These are phyloP conservation scores for Hoplodrina blanda DNA, from an alignment of 2,888 invertebrate genomes.

Conservation along the genomic window DNA sequence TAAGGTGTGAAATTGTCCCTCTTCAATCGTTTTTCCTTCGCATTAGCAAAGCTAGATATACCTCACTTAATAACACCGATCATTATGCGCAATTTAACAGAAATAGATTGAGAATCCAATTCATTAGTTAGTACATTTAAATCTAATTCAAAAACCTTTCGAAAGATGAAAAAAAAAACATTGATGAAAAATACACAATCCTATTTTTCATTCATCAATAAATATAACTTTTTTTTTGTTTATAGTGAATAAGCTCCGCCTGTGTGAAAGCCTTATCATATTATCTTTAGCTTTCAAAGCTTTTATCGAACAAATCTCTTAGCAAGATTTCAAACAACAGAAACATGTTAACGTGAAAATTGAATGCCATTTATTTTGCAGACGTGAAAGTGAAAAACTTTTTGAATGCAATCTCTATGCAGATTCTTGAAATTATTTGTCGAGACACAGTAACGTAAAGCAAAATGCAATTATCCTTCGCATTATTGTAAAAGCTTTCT, in stretches of 20 bases:
- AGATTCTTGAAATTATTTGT: slow-evolving; percentile 44
- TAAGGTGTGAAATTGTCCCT: not conserved
- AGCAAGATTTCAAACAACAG: slow-evolving; percentile 38
- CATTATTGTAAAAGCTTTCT: slow-evolving; percentile 63
- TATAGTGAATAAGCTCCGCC: slow-evolving; percentile 25
- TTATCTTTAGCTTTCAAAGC: slow-evolving; percentile 36
- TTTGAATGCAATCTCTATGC: slow-evolving; percentile 14
- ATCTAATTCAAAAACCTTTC: not conserved
- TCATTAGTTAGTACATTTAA: not conserved
- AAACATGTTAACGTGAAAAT: slow-evolving; percentile 33
- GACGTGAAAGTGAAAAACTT: slow-evolving; percentile 12
- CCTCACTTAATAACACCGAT: not conserved
- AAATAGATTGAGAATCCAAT: not conserved
- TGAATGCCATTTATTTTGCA: slow-evolving; percentile 21
- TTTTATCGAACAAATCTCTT: slow-evolving; percentile 31
- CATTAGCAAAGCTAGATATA: not conserved
- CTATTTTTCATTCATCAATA: slow-evolving; percentile 24
- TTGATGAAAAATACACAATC: slow-evolving; percentile 8
- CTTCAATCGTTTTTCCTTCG: not conserved
- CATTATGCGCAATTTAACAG: not conserved
- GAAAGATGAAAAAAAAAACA: not conserved
- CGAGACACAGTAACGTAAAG: slow-evolving; percentile 31
- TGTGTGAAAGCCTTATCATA: slow-evolving; percentile 44
- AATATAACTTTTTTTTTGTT: slow-evolving; percentile 31
- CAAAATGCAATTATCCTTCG: slow-evolving; percentile 53